Evolutionary conservation across 2,113 vertebrate species (phyloP), one percentile per base, ranked within the genome.

Genomic region (Ranitomeya variabilis): DNA sequence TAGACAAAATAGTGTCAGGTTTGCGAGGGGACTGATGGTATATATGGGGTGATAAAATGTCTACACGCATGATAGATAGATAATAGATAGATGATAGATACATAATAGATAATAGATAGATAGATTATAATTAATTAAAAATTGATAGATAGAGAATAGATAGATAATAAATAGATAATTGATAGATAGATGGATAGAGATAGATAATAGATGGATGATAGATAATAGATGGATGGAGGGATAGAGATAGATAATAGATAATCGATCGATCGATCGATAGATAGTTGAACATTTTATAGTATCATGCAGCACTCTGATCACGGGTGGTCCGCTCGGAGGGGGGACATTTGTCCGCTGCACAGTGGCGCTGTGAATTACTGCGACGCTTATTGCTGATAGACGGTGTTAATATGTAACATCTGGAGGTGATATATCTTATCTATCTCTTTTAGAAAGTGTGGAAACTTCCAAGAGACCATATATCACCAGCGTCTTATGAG

Each of bases 1-100:
- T 64, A 78, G 76, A 78, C 76, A 74, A 74, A 74, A 51, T 52
- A 52, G 16, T 76, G 18, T 76, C 73, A 76, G 73, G 37, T 76
- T 45, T 76, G 45, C 52, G 45, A 37, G 73, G 73, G 37, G 37
- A 45, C 1, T 76, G 21, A 76, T 52, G 73, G 8, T 52, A 76
- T 52, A 76, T 76, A 76, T 18, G 6, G 73, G 16, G 9, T 3
- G 37, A 51, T 6, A 73, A 37, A 13, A 74, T 2, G 71, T 15
- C 11, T 51, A 31, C 19, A 18, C 14, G 4, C 18, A 26, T 26
- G 67, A 71, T 31, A 73, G 66, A 67, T 45, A 45, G 37, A 45
- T 45, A 45, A 45, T 45, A 45, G 1, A 45, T 45, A 45, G 37
- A 45, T 45, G 5, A 13, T 19, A 26, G 12, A 23, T 16, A 0